A percentile compares a stretch with the other conserved stretches of the same genome.
These are phyloP conservation scores for Progne subis DNA, from an alignment of 2,113 vertebrate species.

Conservation along the genomic window DNA sequence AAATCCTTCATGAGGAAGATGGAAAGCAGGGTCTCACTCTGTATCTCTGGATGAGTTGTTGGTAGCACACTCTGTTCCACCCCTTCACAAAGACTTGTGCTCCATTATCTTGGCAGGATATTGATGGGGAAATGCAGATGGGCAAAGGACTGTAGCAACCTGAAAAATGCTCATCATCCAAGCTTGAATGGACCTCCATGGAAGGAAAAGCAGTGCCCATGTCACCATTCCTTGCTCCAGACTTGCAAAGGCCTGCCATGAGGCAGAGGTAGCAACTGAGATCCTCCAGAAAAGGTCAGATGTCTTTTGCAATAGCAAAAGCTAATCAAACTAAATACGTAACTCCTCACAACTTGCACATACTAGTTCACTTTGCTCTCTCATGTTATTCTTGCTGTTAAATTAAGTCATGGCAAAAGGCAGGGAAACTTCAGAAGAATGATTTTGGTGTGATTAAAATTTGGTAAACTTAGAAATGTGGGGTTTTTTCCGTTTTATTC, in stretches of 20 bases:
- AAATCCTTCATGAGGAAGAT: not conserved
- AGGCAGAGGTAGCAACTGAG: not conserved
- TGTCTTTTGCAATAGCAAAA: not conserved
- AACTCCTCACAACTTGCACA: not conserved
- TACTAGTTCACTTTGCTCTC: not conserved
- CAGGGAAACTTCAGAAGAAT: not conserved
- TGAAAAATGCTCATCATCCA: not conserved
- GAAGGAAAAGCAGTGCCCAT: not conserved
- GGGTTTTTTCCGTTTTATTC: not conserved
- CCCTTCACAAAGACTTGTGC: not conserved
- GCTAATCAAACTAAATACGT: not conserved
- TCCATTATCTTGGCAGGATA: not conserved
- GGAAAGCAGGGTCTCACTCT: not conserved
- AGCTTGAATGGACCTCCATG: not conserved
- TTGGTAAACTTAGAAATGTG: not conserved
- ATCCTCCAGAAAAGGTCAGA: not conserved
- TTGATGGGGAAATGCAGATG: not conserved
- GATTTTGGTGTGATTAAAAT: not conserved
- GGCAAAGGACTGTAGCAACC: not conserved
- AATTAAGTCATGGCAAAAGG: not conserved
- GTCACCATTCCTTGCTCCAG: not conserved
- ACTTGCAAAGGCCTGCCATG: not conserved
- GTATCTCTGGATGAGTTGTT: not conserved
- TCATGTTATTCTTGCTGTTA: not conserved
- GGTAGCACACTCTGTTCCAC: not conserved